Percentiles rank a stretch among this genome's conserved stretches.
phyloP scores from a whole-genome alignment of 2,113 vertebrate species.

The Suncus etruscus region DNA sequence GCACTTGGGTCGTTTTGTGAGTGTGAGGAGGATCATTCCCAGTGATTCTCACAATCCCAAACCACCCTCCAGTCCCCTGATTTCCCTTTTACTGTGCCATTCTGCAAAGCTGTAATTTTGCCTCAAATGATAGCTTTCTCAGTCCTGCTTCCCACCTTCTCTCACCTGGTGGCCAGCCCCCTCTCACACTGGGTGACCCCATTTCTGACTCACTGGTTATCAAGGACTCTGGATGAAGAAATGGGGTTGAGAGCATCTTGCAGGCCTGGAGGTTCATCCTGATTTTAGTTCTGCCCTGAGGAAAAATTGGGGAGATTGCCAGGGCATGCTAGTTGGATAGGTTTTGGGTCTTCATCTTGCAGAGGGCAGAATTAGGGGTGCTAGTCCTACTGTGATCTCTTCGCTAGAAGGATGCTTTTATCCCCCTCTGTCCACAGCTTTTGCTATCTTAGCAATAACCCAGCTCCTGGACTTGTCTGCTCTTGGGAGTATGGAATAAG shows the following conservation, averaged over 20 bases:
- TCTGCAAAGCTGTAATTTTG: background rate
- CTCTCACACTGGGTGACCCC: background rate
- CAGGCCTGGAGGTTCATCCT: background rate
- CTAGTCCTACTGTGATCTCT: background rate
- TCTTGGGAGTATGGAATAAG: background rate
- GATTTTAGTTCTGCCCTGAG: background rate
- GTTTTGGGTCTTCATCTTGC: background rate
- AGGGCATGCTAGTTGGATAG: background rate
- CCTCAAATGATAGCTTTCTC: background rate
- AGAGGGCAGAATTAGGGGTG: background rate
- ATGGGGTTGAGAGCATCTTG: background rate
- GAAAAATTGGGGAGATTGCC: background rate
- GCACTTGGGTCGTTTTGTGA: background rate
- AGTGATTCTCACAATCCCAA: no score
- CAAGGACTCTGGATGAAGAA: background rate
- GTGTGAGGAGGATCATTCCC: background rate
- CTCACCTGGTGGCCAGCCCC: background rate
- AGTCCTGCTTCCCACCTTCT: rapidly evolving
- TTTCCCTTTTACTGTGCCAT: background rate
- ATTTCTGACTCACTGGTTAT: background rate
- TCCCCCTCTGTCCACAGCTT: background rate
- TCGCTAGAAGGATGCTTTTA: background rate
- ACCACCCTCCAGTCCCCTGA: background rate
- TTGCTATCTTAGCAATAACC: no score
- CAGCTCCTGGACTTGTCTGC: background rate